A percentile compares a stretch with the other conserved stretches of the same genome.
These are phyloP conservation scores for Stegophylla sp. DNA, from an alignment of 2,888 invertebrate genomes.

Conservation along the genomic window DNA sequence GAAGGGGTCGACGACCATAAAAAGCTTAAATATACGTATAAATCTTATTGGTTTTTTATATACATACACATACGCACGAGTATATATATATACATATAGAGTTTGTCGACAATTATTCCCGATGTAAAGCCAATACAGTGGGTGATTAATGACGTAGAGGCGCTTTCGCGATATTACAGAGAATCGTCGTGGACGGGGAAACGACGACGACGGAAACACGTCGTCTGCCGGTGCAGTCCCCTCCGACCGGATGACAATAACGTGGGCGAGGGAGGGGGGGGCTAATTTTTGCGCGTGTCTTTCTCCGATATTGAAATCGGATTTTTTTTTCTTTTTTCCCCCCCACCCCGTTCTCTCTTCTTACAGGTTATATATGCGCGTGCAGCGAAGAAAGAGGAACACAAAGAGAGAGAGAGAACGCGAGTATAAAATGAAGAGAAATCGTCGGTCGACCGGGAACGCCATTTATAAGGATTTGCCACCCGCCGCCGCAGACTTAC, in stretches of 20 bases:
- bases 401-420: too few relatives aligned
- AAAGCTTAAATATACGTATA: too few relatives aligned
- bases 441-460: conserved; percentile 28
- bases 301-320: conserved; percentile 46
- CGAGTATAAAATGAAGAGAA: conserved; percentile 56
- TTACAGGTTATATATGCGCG: not conserved
- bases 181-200: not conserved
- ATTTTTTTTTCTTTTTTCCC: not conserved
- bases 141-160: conserved; percentile 46
- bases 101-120: conserved; percentile 25
- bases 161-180: not conserved
- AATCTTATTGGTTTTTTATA: too few relatives aligned
- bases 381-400: not conserved
- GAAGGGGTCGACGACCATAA: too few relatives aligned
- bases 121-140: conserved; percentile 14
- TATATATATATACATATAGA: not conserved
- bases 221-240: too few relatives aligned
- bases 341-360: not conserved
- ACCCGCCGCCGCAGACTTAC: not conserved
- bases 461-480: conserved; percentile 52
- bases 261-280: too few relatives aligned
- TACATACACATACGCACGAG: too few relatives aligned
- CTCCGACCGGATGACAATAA: too few relatives aligned
- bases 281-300: conserved; percentile 38
- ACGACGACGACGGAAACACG: conserved; percentile 9